Conservation (phyloP, 2,888 invertebrate species). For the Acrobeloides nanus region DNA sequence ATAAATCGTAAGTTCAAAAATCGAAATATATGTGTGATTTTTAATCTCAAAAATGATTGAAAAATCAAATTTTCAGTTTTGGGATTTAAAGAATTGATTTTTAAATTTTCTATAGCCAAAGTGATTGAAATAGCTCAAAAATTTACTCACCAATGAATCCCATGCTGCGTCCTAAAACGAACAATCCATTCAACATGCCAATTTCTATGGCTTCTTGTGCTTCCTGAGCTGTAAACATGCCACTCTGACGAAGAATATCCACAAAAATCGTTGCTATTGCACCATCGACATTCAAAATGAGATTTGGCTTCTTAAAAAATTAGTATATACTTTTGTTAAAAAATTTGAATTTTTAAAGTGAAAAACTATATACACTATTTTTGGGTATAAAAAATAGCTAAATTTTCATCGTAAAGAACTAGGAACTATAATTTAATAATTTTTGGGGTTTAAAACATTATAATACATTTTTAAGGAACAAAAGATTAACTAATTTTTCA, state of each 20-base stretch:
- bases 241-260: constrained; percentile 76
- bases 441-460: too few relatives aligned
- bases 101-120: background rate
- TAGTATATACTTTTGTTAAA: too few relatives aligned
- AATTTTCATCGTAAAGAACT: too few relatives aligned
- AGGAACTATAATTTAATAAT: too few relatives aligned
- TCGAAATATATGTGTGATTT: constrained; percentile 2
- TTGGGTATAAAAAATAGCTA: too few relatives aligned
- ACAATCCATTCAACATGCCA: constrained; percentile 93
- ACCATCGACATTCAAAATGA: constrained; percentile 97
- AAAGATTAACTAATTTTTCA: too few relatives aligned
- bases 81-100: too few relatives aligned
- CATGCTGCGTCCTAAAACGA: constrained; percentile 93
- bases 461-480: too few relatives aligned
- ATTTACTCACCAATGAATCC: constrained; percentile 76
- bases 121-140: background rate
- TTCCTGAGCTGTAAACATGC: constrained; percentile 67
- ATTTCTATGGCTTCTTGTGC: constrained; percentile 94
- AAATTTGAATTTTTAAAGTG: constrained; percentile 11
- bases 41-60: background rate
- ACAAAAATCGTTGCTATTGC: constrained; percentile 95
- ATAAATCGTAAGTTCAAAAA: background rate
- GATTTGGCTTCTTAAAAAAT: constrained; percentile 77
- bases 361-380: background rate
- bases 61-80: too few relatives aligned